phyloP scores from a whole-genome alignment of 2,888 invertebrate species.

The Rhamnusium bicolor region DNA sequence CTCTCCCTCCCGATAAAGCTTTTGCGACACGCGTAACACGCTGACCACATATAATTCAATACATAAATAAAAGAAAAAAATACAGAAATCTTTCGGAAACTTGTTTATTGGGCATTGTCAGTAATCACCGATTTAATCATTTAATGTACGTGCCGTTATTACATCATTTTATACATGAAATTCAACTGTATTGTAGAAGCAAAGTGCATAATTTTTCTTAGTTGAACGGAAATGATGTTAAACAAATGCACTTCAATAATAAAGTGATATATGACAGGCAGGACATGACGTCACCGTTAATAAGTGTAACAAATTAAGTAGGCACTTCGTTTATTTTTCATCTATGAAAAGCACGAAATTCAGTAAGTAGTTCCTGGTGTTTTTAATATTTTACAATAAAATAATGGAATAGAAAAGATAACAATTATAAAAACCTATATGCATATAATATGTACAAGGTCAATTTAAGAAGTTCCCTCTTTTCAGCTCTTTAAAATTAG shows the following conservation, averaged over 20 bases:
- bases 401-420: no score
- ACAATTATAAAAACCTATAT: no score
- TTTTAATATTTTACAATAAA: not conserved
- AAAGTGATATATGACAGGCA: not conserved
- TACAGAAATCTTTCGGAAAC: not conserved
- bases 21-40: not conserved
- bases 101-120: not conserved
- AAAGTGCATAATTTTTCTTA: not conserved
- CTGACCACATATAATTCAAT: not conserved
- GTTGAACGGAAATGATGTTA: slow-evolving; percentile 10
- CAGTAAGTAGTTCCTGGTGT: not conserved
- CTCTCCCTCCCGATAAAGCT: slow-evolving; percentile 21
- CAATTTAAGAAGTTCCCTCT: no score
- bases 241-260: slow-evolving; percentile 12
- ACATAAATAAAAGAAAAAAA: slow-evolving; percentile 5
- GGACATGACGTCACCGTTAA: slow-evolving; percentile 6
- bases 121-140: not conserved
- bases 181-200: not conserved
- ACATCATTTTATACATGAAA: not conserved
- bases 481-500: no score
- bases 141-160: not conserved
- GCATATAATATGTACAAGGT: no score
- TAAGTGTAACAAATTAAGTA: not conserved
- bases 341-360: not conserved
- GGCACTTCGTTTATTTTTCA: not conserved